These are phyloP conservation scores for Aspidoscelis tigris DNA, from an alignment of 2,113 vertebrate species.

Conservation along the genomic window DNA sequence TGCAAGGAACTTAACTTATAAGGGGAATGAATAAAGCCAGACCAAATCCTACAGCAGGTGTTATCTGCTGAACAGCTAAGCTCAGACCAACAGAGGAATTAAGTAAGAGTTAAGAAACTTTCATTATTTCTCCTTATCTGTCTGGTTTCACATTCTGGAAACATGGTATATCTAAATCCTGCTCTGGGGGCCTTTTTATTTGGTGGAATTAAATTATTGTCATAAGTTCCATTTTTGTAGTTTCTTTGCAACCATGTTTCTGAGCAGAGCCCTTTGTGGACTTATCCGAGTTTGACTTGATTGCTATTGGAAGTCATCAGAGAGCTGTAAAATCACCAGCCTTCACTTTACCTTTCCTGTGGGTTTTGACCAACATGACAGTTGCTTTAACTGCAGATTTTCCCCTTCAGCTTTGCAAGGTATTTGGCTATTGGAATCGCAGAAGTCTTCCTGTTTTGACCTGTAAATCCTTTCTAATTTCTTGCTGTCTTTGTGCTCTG, in stretches of 20 bases:
- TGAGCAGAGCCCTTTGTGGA: slow-evolving; percentile 48
- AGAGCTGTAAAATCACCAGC: slow-evolving; percentile 51
- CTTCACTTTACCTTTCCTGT: slow-evolving; percentile 57
- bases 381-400: slow-evolving; percentile 54
- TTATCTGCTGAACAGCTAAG: slow-evolving; percentile 18
- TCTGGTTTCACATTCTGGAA: slow-evolving; percentile 43
- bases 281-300: slow-evolving; percentile 58
- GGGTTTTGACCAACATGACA: slow-evolving; percentile 58
- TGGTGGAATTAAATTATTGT: slow-evolving; percentile 50
- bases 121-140: slow-evolving; percentile 52
- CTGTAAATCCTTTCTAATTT: slow-evolving; percentile 69
- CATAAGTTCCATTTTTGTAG: slow-evolving; percentile 48
- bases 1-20: slow-evolving; percentile 48
- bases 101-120: slow-evolving; percentile 40
- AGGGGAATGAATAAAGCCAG: slow-evolving; percentile 29
- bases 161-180: slow-evolving; percentile 22
- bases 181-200: neutral
- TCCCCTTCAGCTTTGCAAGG: slow-evolving; percentile 53
- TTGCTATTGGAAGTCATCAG: slow-evolving; percentile 53
- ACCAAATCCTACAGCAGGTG: slow-evolving; percentile 31
- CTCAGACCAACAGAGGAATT: slow-evolving; percentile 36
- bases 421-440: slow-evolving; percentile 45
- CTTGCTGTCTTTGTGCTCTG: slow-evolving; percentile 57
- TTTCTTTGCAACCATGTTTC: slow-evolving; percentile 49
- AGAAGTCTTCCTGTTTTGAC: slow-evolving; percentile 57